Evolutionary conservation across 2,797 vertebrate species (phyloP).

Genomic region (Alcedo quadribrachys): DNA sequence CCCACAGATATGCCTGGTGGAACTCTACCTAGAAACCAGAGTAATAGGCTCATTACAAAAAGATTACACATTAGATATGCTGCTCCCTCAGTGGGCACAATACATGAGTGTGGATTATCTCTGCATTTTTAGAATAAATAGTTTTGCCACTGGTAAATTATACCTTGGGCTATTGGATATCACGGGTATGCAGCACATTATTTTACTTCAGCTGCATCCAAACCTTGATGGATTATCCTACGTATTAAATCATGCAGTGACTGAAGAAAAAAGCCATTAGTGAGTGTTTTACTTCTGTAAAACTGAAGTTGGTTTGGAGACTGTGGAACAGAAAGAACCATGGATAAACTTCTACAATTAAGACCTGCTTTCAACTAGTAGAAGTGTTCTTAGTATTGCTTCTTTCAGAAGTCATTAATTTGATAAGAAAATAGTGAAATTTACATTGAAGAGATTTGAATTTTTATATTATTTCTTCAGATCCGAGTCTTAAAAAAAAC

Average conservation of each 20-base stretch:
- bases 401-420: not conserved
- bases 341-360: not conserved
- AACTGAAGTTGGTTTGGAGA: not conserved
- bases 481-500: not conserved
- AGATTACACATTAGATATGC: constrained; percentile 23
- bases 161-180: not conserved
- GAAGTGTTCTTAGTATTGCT: not conserved
- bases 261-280: not conserved
- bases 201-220: not conserved
- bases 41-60: constrained; percentile 45
- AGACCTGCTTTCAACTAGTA: not conserved
- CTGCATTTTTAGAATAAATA: not conserved
- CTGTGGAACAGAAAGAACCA: not conserved
- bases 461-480: not conserved
- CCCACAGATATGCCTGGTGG: constrained; percentile 46
- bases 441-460: not conserved
- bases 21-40: constrained; percentile 37
- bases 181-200: accelerated
- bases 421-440: not conserved
- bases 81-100: not conserved
- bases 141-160: not conserved
- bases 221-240: not conserved
- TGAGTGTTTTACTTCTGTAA: not conserved
- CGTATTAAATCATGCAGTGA: not conserved
- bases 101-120: not conserved